Evolutionary conservation across 2,113 vertebrate genomes (phyloP).

Genomic region (Callionymus lyra): DNA sequence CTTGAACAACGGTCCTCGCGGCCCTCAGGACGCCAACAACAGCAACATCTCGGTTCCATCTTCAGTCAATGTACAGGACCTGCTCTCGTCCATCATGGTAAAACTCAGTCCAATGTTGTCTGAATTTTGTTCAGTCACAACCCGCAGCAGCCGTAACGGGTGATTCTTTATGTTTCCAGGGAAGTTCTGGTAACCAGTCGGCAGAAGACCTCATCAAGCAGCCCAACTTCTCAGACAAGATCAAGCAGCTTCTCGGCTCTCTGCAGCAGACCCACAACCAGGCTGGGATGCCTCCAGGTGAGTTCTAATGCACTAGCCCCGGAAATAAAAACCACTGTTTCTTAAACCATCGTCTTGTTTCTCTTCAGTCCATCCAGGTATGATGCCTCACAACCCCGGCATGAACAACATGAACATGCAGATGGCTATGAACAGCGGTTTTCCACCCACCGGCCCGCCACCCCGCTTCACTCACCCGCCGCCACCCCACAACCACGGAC

Average conservation of each 20-base stretch:
- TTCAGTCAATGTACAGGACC: conserved; percentile 84
- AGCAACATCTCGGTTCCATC: conserved; percentile 55
- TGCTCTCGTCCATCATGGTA: conserved; percentile 90
- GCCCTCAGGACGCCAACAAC: conserved; percentile 55
- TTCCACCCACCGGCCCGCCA: conserved; percentile 71
- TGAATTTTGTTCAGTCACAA: too few relatives aligned
- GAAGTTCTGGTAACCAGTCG: conserved; percentile 76
- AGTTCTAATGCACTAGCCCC: neutral
- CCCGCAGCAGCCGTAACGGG: too few relatives aligned
- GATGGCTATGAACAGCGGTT: conserved; percentile 81
- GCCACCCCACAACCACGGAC: conserved; percentile 72
- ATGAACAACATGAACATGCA: conserved; percentile 62
- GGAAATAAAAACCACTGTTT: too few relatives aligned
- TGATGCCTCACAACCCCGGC: conserved; percentile 74
- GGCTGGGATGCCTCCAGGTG: conserved; percentile 58
- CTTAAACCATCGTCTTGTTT: neutral
- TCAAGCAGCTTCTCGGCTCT: conserved; percentile 84
- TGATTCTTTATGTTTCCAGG: conserved; percentile 42
- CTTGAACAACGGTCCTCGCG: conserved; percentile 66
- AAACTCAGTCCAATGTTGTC: neutral
- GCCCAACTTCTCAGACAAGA: conserved; percentile 85
- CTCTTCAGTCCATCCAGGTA: conserved; percentile 63
- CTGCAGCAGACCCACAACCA: conserved; percentile 68
- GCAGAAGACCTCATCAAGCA: conserved; percentile 87
- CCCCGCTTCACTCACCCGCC: conserved; percentile 74